Evolutionary conservation across 1,140 invertebrate genomes (phyloP).

Genomic region (Lutraria rhynchaena): DNA sequence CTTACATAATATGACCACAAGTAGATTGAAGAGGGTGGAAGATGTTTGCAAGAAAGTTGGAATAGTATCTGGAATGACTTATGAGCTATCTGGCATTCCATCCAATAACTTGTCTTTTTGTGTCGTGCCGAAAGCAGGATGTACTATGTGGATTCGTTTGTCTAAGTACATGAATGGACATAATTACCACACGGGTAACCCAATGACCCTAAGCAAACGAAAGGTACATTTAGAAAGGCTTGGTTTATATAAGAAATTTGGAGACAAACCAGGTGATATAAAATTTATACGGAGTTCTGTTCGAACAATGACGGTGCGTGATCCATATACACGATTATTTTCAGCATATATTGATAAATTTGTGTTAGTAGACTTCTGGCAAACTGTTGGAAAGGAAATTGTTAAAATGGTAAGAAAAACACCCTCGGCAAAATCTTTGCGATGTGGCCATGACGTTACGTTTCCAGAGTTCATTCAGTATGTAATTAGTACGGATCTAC

Average conservation of each 20-base stretch:
- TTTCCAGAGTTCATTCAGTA: constrained; percentile 62
- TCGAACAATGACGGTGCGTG: constrained; percentile 57
- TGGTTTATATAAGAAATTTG: constrained; percentile 22
- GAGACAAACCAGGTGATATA: not conserved
- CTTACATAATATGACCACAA: too few relatives aligned
- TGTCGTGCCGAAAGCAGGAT: constrained; percentile 34
- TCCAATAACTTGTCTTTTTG: not conserved
- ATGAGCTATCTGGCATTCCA: not conserved
- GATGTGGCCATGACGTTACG: constrained; percentile 63
- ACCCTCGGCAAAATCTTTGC: not conserved
- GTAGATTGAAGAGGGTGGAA: not conserved
- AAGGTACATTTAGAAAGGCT: constrained; percentile 1
- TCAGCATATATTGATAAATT: constrained; percentile 68
- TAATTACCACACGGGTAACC: not conserved
- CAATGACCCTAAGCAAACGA: constrained; percentile 13
- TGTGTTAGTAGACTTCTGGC: constrained; percentile 64
- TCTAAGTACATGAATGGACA: constrained; percentile 36
- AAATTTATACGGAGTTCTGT: constrained; percentile 1
- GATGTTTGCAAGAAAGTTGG: not conserved
- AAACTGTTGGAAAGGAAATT: constrained; percentile 42
- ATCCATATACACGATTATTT: constrained; percentile 65
- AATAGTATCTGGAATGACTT: not conserved
- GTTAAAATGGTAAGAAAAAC: constrained; percentile 45
- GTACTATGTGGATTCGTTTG: constrained; percentile 39
- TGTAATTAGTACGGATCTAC: constrained; percentile 27